phyloP scores from a whole-genome alignment of 2,797 vertebrate genomes.

The Manis crassicaudata region DNA sequence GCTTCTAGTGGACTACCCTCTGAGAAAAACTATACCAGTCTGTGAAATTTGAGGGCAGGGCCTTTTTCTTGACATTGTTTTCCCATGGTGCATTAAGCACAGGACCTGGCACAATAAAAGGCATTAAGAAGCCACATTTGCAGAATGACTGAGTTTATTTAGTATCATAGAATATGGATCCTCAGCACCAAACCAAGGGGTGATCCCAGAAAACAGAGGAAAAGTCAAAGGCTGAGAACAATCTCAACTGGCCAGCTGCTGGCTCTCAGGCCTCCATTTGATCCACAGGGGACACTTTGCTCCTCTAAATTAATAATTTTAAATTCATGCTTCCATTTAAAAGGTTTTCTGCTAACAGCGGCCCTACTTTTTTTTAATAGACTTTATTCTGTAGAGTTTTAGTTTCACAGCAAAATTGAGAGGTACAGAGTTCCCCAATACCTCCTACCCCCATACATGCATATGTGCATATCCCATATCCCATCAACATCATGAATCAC shows the following conservation, averaged over 20 bases:
- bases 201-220: not conserved
- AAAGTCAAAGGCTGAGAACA: not conserved
- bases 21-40: not conserved
- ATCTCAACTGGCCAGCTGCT: not conserved
- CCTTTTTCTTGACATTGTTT: not conserved
- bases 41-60: not conserved
- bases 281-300: constrained; percentile 36
- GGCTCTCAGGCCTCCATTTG: not conserved
- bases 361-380: not conserved
- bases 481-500: not conserved
- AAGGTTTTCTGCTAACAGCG: not conserved
- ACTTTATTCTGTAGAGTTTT: constrained; percentile 24
- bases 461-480: not conserved
- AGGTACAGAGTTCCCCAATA: not conserved
- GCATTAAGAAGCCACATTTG: not conserved
- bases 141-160: constrained; percentile 16
- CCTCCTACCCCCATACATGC: accelerated
- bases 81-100: not conserved
- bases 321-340: not conserved
- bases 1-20: not conserved
- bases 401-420: not conserved
- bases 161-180: not conserved
- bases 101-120: not conserved
- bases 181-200: not conserved
- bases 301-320: constrained; percentile 37